These are phyloP conservation scores for Drosophila rhopaloa DNA, from an alignment of 1,140 invertebrate genomes.

Conservation along the genomic window DNA sequence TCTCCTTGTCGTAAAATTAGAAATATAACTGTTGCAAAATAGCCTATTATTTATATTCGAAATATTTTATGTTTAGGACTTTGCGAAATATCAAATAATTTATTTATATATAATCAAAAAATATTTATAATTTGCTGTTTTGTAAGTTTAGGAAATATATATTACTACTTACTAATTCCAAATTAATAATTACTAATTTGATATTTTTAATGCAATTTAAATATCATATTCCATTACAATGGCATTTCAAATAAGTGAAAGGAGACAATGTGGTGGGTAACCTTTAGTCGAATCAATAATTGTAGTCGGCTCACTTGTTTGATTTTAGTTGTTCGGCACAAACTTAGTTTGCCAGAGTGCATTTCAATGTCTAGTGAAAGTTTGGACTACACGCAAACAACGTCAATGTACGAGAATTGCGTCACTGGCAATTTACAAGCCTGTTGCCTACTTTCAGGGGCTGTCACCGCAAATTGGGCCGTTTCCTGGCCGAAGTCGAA, in stretches of 20 bases:
- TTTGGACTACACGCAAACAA: conserved; percentile 48
- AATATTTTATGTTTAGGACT: no score
- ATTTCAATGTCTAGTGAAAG: conserved; percentile 50
- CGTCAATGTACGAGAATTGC: conserved; percentile 18
- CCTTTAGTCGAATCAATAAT: not conserved
- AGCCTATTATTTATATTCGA: no score
- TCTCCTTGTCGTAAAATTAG: no score
- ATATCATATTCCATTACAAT: not conserved
- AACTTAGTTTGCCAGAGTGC: conserved; percentile 32
- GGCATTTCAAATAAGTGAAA: not conserved
- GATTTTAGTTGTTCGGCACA: conserved; percentile 11
- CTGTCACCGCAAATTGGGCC: conserved; percentile 51
- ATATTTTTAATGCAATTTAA: no score
- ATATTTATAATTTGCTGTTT: no score
- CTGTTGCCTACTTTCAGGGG: conserved; percentile 43
- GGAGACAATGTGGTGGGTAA: not conserved
- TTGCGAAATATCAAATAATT: no score
- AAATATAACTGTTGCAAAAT: no score
- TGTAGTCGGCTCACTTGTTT: conserved; percentile 19
- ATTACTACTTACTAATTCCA: no score
- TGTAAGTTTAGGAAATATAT: no score
- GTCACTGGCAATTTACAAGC: conserved; percentile 47
- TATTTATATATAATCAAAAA: no score
- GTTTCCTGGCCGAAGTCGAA: conserved; percentile 10
- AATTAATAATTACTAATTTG: no score